Percentiles rank a stretch among this genome's conserved stretches.
These are phyloP conservation scores for Umimayanthus chanpuru DNA, from an alignment of 92 coral and sea anemone genomes.

Conservation along the genomic window DNA sequence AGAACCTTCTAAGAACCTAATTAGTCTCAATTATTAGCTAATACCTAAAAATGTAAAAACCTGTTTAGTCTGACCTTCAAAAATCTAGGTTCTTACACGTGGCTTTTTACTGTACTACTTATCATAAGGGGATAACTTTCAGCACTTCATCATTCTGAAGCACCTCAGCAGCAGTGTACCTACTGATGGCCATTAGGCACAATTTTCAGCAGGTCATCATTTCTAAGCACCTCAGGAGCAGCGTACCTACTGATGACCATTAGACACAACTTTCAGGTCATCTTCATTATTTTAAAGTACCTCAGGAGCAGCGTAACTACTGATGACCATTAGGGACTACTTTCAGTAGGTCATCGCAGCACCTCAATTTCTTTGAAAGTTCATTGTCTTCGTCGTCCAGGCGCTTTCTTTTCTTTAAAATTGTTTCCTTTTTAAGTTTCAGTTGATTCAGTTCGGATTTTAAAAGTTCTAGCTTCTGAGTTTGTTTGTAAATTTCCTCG, in stretches of 20 bases:
- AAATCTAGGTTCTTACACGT: too few species aligned
- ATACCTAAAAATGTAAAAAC: too few species aligned
- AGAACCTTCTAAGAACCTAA: too few species aligned
- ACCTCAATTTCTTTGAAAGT: background rate
- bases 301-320: background rate
- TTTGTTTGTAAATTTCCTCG: constrained; percentile 5
- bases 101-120: too few species aligned
- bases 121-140: too few species aligned
- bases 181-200: background rate
- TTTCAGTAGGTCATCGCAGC: constrained; percentile 19
- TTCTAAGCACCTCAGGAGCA: too few species aligned
- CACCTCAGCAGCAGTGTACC: background rate
- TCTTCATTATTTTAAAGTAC: too few species aligned
- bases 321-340: background rate
- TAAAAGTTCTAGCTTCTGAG: constrained; percentile 7
- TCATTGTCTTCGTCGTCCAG: constrained; percentile 2
- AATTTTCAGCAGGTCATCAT: constrained; percentile 23
- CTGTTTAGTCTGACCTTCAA: too few species aligned
- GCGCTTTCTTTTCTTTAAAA: constrained; percentile 8
- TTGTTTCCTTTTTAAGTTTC: background rate
- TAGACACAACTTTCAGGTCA: too few species aligned
- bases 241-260: too few species aligned
- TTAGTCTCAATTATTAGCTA: too few species aligned
- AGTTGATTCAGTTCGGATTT: constrained; percentile 13
- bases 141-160: too few species aligned